phyloP scores from a whole-genome alignment of 2,888 invertebrate genomes.

The Sesamia inferens region DNA sequence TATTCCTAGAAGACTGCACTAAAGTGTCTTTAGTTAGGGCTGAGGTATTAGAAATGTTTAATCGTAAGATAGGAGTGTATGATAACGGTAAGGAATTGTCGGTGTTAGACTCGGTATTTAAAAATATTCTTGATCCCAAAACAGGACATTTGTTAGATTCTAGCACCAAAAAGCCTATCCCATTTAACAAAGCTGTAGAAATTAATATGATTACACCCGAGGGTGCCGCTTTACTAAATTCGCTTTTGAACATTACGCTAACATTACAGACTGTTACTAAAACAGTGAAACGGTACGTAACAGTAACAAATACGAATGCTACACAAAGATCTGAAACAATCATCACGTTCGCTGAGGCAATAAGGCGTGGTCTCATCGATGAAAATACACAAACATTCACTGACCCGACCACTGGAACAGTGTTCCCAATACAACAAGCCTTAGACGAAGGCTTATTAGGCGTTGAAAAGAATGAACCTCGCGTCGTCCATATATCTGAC shows the following conservation, averaged over 20 bases:
- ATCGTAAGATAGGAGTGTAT: slow-evolving; percentile 94
- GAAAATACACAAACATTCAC: slow-evolving; percentile 93
- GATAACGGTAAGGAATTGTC: slow-evolving; percentile 94
- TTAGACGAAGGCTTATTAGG: slow-evolving; percentile 93
- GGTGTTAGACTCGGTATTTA: slow-evolving; percentile 96
- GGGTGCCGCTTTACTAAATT: slow-evolving; percentile 96
- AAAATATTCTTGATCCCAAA: slow-evolving; percentile 96
- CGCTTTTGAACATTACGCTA: slow-evolving; percentile 95
- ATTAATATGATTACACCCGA: slow-evolving; percentile 95
- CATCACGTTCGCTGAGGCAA: slow-evolving; percentile 94
- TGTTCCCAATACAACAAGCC: slow-evolving; percentile 94
- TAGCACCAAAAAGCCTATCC: slow-evolving; percentile 92
- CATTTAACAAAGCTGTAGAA: slow-evolving; percentile 96
- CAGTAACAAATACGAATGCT: slow-evolving; percentile 92
- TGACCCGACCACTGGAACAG: slow-evolving; percentile 93
- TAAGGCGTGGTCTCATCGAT: slow-evolving; percentile 94
- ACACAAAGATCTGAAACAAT: slow-evolving; percentile 90
- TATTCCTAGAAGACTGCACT: slow-evolving; percentile 95
- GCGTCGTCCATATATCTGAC: slow-evolving; percentile 83
- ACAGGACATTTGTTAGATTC: slow-evolving; percentile 96
- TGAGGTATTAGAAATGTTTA: slow-evolving; percentile 96
- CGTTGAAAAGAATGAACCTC: slow-evolving; percentile 89
- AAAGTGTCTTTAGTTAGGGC: slow-evolving; percentile 94
- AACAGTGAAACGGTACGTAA: slow-evolving; percentile 95
- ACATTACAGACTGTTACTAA: slow-evolving; percentile 96